Evolutionary conservation across 2,888 invertebrate species (phyloP), one percentile per base, ranked within the genome.

Genomic region (Melanotus villosus): DNA sequence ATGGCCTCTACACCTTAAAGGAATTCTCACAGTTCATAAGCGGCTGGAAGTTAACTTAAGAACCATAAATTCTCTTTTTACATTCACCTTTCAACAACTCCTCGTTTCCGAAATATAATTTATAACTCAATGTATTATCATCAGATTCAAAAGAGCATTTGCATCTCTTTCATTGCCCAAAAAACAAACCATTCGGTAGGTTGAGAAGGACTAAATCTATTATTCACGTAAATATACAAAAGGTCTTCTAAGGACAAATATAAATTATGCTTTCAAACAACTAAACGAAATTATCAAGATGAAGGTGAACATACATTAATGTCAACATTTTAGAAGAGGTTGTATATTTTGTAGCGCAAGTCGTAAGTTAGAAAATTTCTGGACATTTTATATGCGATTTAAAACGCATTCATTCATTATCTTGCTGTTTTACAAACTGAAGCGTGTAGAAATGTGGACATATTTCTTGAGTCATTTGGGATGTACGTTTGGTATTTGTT

Each of bases 221-320:
- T 68, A 68, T 67, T 52, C 62, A 47, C 41, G 43, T 65, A 52
- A 12, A 38, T n/a, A n/a, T 43, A 45, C 32, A 66, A 66, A 66
- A 66, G 41, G 9, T n/a, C n/a, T n/a, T n/a, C n/a, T 21, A 34
- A 52, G 43, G 67, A 67, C 67, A 47, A 62, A 57, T 63, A 68
- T 68, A 68, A 68, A 68, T 63, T 68, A 68, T 32, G 14, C 9
- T 12, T 14, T 62, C 60, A 36, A 63, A 56, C 62, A 56, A 4
- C 45, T 56, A 67, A 67, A 62, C 67, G 62, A 67, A 67, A 67
- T 64, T 68, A 69, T 69, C 69, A 56, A 57, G 69, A 69, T 69
- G 59, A 54, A 41, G 41, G 34, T 6, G 19, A 30, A 65, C 65
- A 65, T 65, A 38, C 58, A 69, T 69, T 69, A 65, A 65, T 60